A percentile compares a stretch with the other conserved stretches of the same genome.
phyloP scores from a whole-genome alignment of 2,113 vertebrate genomes.

The Phrynocephalus versicolor region DNA sequence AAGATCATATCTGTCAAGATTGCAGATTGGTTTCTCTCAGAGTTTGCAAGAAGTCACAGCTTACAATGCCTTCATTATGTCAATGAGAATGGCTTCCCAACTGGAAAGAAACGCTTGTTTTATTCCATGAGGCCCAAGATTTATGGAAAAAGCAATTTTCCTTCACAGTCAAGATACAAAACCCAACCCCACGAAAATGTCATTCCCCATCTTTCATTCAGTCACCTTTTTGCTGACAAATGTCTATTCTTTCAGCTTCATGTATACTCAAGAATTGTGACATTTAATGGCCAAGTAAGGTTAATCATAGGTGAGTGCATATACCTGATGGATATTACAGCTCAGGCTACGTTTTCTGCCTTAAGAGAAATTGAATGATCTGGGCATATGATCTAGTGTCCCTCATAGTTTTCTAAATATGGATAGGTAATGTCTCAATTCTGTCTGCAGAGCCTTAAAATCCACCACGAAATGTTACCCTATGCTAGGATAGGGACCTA shows the following conservation, averaged over 20 bases:
- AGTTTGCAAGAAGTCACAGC: slow-evolving; percentile 78
- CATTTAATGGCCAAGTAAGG: slow-evolving; percentile 76
- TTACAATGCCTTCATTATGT: slow-evolving; percentile 80
- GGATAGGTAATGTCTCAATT: background rate
- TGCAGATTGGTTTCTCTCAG: slow-evolving; percentile 76
- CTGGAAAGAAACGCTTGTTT: slow-evolving; percentile 79
- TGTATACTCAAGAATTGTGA: slow-evolving; percentile 60
- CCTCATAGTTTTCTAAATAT: background rate
- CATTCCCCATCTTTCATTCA: slow-evolving; percentile 76
- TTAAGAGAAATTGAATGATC: slow-evolving; percentile 28
- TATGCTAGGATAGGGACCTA: slow-evolving; percentile 20
- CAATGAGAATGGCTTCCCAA: slow-evolving; percentile 73
- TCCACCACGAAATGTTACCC: slow-evolving; percentile 38
- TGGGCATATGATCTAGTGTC: background rate
- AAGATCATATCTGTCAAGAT: slow-evolving; percentile 82
- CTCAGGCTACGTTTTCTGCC: slow-evolving; percentile 22
- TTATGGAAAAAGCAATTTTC: slow-evolving; percentile 82
- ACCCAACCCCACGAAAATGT: slow-evolving; percentile 71
- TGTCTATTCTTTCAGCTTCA: slow-evolving; percentile 68
- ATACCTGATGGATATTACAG: slow-evolving; percentile 50
- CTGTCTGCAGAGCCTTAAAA: slow-evolving; percentile 24
- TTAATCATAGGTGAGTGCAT: slow-evolving; percentile 65
- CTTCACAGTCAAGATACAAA: slow-evolving; percentile 71
- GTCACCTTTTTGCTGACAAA: slow-evolving; percentile 69
- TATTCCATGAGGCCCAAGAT: slow-evolving; percentile 78